A percentile compares a stretch with the other conserved stretches of the same genome.
Evolutionary conservation across 1,140 invertebrate genomes (phyloP).

Genomic region (Mizuhopecten yessoensis): DNA sequence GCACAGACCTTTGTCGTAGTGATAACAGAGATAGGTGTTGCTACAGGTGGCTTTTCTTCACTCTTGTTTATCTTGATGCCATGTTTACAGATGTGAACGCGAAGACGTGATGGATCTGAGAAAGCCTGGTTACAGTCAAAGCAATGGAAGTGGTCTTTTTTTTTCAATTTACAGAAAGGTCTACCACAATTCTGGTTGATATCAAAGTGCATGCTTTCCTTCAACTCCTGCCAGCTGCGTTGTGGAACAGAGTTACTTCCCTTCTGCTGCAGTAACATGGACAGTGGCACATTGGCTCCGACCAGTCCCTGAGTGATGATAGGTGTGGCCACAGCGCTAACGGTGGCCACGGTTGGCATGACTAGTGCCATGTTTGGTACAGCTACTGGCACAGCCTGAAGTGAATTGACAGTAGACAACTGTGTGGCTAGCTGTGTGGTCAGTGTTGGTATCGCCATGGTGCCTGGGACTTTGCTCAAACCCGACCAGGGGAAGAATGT

Average conservation of each 20-base stretch:
- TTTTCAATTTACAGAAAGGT: slow-evolving; percentile 93
- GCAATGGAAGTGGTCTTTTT: slow-evolving; percentile 93
- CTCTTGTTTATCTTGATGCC: slow-evolving; percentile 71
- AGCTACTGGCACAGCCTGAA: neutral
- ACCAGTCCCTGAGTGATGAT: slow-evolving; percentile 57
- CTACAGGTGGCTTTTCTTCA: slow-evolving; percentile 45
- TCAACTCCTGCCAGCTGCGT: slow-evolving; percentile 72
- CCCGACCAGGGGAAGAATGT: slow-evolving; percentile 96
- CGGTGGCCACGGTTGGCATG: slow-evolving; percentile 48
- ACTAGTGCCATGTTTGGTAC: slow-evolving; percentile 28
- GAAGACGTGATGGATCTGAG: slow-evolving; percentile 82
- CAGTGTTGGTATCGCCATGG: slow-evolving; percentile 44
- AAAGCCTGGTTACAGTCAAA: slow-evolving; percentile 92
- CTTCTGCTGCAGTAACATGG: slow-evolving; percentile 80
- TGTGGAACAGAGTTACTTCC: slow-evolving; percentile 62
- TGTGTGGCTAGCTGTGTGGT: slow-evolving; percentile 48
- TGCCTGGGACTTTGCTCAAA: slow-evolving; percentile 80
- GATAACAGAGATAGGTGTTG: neutral
- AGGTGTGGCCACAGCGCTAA: slow-evolving; percentile 50
- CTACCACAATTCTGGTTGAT: slow-evolving; percentile 88
- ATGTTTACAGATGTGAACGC: slow-evolving; percentile 83
- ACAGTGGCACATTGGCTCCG: slow-evolving; percentile 68
- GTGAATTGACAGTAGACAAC: slow-evolving; percentile 4
- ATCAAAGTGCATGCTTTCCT: slow-evolving; percentile 76
- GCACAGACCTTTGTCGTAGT: neutral